Base-by-base conservation (phyloP, 2,888 invertebrate species). In the Acronicta alni region DNA sequence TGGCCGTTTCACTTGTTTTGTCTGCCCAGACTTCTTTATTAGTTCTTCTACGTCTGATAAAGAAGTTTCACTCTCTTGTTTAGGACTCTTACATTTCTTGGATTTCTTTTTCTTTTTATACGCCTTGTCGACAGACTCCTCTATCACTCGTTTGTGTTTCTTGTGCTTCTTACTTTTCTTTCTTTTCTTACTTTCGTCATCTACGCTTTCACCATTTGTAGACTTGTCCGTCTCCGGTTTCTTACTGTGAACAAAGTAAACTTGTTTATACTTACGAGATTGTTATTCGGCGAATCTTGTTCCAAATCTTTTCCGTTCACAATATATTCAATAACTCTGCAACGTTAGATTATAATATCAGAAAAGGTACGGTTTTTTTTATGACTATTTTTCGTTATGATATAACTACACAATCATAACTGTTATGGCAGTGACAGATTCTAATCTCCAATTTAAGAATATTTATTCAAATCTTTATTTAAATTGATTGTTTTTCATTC, bases 81-180 rank as follows among this genome's bases (percentile, higher is more conserved):
- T 87, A 0, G 85, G 83, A 43, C 81, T 95, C 94, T 82, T 95
- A 84, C 80, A 93, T 94, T 78, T 96, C 95, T 89, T 92, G 0
- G 82, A 67, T 71, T 90, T 92, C 77, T 88, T 91, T 81, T 95
- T 96, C 82, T 96, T 96, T 77, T 96, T 96, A 48, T 89, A 80
- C 43, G 85, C 89, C 65, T 91, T 92, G 0, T 90, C 91, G 32
- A 95, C 94, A n/a, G 89, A 84, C 61, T 95, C 95, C 18, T 95
- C 95, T 2, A 84, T 76, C 70, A 95, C 95, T 75, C 95, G 95
- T 82, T 96, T 97, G 75, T 96, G 96, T 87, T 97, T 97, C 84
- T 96, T 96, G 77, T 96, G 94, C 72, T 95, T 95, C 74, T 95
- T 95, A 38, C 83, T 85, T 67, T 95, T 95, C 77, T 95, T 95